Conservation (phyloP, 1,140 invertebrate genomes). For the Nilaparvata lugens region DNA sequence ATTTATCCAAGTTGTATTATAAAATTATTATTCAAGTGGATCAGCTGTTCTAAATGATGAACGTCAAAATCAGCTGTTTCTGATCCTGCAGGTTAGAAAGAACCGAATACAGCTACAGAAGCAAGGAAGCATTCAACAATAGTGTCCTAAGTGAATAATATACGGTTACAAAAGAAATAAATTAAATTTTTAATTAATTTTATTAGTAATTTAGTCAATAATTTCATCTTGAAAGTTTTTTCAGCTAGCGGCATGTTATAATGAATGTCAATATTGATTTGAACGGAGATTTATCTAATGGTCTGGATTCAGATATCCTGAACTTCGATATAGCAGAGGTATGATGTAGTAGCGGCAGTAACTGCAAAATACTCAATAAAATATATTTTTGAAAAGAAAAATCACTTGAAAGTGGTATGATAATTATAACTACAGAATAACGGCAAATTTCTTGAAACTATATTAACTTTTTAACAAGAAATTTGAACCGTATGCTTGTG, state of each 20-base stretch:
- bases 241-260: neutral
- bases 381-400: too few relatives aligned
- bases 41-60: too few relatives aligned
- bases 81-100: too few relatives aligned
- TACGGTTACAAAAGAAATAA: neutral
- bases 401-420: too few relatives aligned
- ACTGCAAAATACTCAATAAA: neutral
- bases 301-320: neutral
- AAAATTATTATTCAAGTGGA: too few relatives aligned
- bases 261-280: conserved; percentile 1
- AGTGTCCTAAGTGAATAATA: neutral
- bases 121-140: neutral
- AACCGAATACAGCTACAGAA: too few relatives aligned
- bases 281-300: neutral
- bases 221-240: neutral
- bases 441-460: too few relatives aligned
- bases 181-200: neutral
- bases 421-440: too few relatives aligned
- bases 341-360: neutral
- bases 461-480: too few relatives aligned
- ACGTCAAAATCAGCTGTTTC: too few relatives aligned
- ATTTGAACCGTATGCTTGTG: too few relatives aligned
- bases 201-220: neutral
- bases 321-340: conserved; percentile 11
- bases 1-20: too few relatives aligned